These are phyloP conservation scores for Psix sp. DNA, from an alignment of 1,140 invertebrate species.

Conservation along the genomic window DNA sequence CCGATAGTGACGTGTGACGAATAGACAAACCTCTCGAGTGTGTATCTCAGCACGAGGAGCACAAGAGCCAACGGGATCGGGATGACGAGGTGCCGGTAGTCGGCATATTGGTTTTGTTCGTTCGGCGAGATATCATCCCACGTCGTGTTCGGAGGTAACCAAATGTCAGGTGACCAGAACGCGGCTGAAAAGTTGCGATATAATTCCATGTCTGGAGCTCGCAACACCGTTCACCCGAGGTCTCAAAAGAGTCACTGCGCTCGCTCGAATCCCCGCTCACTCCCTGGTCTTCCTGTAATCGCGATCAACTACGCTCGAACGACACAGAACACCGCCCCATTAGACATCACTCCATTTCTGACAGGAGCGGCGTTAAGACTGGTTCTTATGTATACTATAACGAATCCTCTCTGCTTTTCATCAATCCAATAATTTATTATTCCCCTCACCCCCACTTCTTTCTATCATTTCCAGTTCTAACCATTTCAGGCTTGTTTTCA, in stretches of 20 bases:
- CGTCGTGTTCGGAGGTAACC: constrained; percentile 92
- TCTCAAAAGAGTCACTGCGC: constrained; percentile 6
- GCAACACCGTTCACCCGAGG: constrained; percentile 2
- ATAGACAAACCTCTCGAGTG: constrained; percentile 85
- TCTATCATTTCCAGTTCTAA: too few species aligned
- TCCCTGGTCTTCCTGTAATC: constrained; percentile 7
- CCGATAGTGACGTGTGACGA: constrained; percentile 34
- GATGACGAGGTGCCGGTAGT: constrained; percentile 88
- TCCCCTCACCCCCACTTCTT: too few species aligned
- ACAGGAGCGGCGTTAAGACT: constrained; percentile 46
- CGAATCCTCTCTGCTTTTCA: too few species aligned
- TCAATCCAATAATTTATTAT: too few species aligned
- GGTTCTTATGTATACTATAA: too few species aligned
- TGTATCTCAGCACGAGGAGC: constrained; percentile 84
- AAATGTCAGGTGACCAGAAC: constrained; percentile 90
- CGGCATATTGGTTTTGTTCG: constrained; percentile 86
- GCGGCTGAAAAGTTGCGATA: constrained; percentile 69
- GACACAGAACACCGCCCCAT: constrained; percentile 52
- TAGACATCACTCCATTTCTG: constrained; percentile 47
- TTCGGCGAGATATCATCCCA: constrained; percentile 91
- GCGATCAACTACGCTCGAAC: constrained; percentile 27
- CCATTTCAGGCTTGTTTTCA: too few species aligned
- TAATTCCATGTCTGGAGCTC: constrained; percentile 64
- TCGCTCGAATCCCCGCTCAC: neutral
- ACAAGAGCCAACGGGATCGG: constrained; percentile 89